Evolutionary conservation across 1,140 invertebrate species (phyloP), one percentile per base, ranked within the genome.

Genomic region (Pantala flavescens): DNA sequence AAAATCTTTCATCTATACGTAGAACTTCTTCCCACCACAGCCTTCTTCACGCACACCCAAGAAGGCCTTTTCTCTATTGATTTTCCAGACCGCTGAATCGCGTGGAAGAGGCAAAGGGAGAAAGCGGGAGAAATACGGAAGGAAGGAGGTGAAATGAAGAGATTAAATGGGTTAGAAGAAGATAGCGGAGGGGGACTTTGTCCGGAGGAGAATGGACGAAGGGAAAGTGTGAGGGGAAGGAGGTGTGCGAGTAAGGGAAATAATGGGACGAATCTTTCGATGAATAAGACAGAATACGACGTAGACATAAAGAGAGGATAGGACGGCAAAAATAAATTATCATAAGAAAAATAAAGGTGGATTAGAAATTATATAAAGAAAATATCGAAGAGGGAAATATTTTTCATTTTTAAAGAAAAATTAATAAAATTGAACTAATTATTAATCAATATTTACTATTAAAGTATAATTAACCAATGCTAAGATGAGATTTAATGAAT

Each of bases 221-320:
- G 49, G 49, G n/a, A 63, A 21, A 21, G 49, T 19, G 12, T 28
- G 24, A 28, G 23, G 49, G 70, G 72, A 28, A 77, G 77, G 49
- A 77, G 75, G 49, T 73, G 74, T 11, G 70, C 42, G 71, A 14
- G n/a, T 19, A 24, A 23, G 42, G 36, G 19, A 43, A n/a, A 43
- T 9, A 24, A 73, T 19, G 24, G 72, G 36, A 43, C 36, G 72
- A 36, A 36, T 36, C 28, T 36, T 36, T 5, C 9, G 9, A 9
- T 36, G 72, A 36, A 23, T 43, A 19, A 36, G 71, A 73, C 36
- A n/a, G 72, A 43, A 23, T 42, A 43, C 2, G 72, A 23, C 36
- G 36, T 14, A 73, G 9, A 36, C 9, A 36, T 36, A 36, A 36
- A 2, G 28, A 36, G 9, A 36, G 9, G 3, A 5, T 5, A 36